phyloP scores from a whole-genome alignment of 2,888 invertebrate species.

The Drosophila anomelani region DNA sequence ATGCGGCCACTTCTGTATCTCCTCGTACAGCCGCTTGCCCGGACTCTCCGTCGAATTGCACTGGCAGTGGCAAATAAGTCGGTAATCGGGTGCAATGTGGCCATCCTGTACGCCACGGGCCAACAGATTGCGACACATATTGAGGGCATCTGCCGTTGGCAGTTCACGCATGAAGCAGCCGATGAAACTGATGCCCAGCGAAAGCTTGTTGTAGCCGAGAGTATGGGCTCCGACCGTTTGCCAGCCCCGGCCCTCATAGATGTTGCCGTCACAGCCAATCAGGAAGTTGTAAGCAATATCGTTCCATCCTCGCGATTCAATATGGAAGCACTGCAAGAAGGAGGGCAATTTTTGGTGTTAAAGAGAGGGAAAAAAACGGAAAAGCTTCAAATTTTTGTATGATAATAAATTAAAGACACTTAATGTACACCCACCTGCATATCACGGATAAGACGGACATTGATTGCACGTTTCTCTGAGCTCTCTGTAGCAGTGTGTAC shows the following conservation, averaged over 20 bases:
- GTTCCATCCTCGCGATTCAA: slow-evolving; percentile 85
- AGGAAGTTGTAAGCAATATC: slow-evolving; percentile 86
- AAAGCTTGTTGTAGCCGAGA: slow-evolving; percentile 85
- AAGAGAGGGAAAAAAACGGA: no score
- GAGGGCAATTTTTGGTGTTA: background rate
- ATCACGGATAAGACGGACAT: slow-evolving; percentile 84
- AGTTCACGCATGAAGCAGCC: slow-evolving; percentile 85
- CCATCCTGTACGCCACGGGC: slow-evolving; percentile 85
- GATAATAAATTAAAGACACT: background rate
- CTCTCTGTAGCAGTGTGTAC: slow-evolving; percentile 86
- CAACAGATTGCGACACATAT: slow-evolving; percentile 85
- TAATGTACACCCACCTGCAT: slow-evolving; percentile 83
- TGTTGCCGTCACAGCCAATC: slow-evolving; percentile 86
- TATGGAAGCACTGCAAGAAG: slow-evolving; percentile 84
- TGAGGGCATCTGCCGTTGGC: slow-evolving; percentile 84
- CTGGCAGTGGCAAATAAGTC: slow-evolving; percentile 86
- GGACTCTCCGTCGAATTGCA: slow-evolving; percentile 86
- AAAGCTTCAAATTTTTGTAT: background rate
- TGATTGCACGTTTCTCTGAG: slow-evolving; percentile 84
- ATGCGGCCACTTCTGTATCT: slow-evolving; percentile 86
- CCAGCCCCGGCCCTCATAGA: slow-evolving; percentile 87
- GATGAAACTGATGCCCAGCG: slow-evolving; percentile 86
- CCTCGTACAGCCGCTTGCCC: slow-evolving; percentile 85
- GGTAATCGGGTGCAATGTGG: slow-evolving; percentile 85
- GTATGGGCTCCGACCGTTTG: slow-evolving; percentile 86